Base-by-base conservation (phyloP, 2,797 vertebrate genomes). In the Nothura maculosa region DNA sequence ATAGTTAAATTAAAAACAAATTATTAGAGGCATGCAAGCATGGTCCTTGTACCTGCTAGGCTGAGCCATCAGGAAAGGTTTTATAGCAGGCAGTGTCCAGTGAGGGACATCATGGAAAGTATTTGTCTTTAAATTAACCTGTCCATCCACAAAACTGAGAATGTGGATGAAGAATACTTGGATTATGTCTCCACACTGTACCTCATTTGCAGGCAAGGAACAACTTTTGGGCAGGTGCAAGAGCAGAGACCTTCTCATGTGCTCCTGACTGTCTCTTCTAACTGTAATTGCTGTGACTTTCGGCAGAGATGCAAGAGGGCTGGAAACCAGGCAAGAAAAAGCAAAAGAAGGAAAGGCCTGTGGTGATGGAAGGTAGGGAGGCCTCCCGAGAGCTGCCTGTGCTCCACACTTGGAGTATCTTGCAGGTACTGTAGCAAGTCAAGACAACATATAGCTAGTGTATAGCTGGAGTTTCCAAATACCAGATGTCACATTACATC, bases 401-500 rank as follows among this genome's bases (percentile, higher is more conserved):
- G 55, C 64, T 83, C 58, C 54, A 45, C 2, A 0, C 60, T 2
- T 43, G 6, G 22, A 50, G 50, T 4, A 19, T 55, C 79, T 25
- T 62, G 13, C 1, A 27, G 85, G 54, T 11, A 28, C 55, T 3
- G 4, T 40, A 78, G 86, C 90, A 86, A 92, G 79, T 60, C 81
- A 68, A 91, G 86, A 89, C 92, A 89, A 88, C 27, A 3, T 43
- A 74, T 16, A 94, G 66, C 2, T 21, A 92, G 64, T 0, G 50
- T 85, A 89, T 68, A 89, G 76, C 84, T 58, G 78, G 28, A 61
- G 70, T 47, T 93, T 89, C 91, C 69, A 70, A 92, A 92, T 47
- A 79, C 90, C 93, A 92, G 81, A 85, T 94, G 86, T 70, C 67
- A 50, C 48, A 22, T 67, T 84, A 38, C 87, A 81, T 74, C 93